phyloP scores from a whole-genome alignment of 2,888 invertebrate genomes.

The Napeogenes inachia region DNA sequence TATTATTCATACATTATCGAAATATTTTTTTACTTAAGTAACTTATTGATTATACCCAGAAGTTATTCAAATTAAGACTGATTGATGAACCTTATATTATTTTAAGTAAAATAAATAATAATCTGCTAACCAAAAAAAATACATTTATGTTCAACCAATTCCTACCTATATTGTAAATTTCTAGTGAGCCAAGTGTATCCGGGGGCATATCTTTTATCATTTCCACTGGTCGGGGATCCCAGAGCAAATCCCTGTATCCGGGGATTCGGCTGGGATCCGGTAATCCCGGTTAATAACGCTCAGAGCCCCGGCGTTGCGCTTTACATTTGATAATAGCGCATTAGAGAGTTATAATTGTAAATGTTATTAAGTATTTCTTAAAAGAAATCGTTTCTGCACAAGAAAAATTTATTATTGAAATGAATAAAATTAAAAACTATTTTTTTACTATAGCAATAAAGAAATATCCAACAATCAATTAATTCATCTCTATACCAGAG shows the following conservation, averaged over 20 bases:
- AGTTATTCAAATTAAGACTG: too few relatives aligned
- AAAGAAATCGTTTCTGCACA: conserved; percentile 26
- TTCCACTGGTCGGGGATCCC: conserved; percentile 67
- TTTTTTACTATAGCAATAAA: not conserved
- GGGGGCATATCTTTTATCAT: conserved; percentile 68
- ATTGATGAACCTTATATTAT: too few relatives aligned
- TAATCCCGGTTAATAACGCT: conserved; percentile 76
- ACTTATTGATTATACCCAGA: too few relatives aligned
- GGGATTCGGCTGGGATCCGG: conserved; percentile 65
- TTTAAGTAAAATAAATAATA: too few relatives aligned
- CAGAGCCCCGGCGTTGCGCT: conserved; percentile 49
- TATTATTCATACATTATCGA: too few relatives aligned
- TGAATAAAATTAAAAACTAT: not conserved
- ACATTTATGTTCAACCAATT: conserved; percentile 1
- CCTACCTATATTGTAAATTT: conserved; percentile 32
- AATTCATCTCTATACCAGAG: conserved; percentile 54
- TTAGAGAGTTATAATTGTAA: conserved; percentile 68
- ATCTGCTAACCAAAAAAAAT: not conserved
- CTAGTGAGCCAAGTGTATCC: conserved; percentile 40
- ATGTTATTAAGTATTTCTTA: conserved; percentile 41
- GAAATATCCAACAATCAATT: conserved; percentile 44
- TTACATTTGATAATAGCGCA: conserved; percentile 64
- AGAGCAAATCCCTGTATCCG: conserved; percentile 75
- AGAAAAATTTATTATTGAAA: not conserved
- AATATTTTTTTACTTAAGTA: too few relatives aligned